These are phyloP conservation scores for Malaclemys terrapin DNA, from an alignment of 2,113 vertebrate species.

Conservation along the genomic window DNA sequence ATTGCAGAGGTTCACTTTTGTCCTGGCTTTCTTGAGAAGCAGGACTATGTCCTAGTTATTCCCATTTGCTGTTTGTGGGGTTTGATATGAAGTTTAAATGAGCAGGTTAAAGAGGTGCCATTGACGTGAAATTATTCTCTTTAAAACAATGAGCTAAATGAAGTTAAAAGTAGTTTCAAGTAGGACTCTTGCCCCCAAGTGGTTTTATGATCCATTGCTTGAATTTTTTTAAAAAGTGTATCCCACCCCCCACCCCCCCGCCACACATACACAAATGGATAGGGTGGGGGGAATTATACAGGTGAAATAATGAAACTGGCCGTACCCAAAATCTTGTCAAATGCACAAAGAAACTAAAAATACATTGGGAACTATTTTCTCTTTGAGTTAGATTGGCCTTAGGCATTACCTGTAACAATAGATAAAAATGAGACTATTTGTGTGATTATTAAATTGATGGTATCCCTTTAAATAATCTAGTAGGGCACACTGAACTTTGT, in stretches of 20 bases:
- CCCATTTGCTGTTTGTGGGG: not conserved
- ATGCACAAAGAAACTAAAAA: not conserved
- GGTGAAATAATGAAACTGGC: not conserved
- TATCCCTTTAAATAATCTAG: accelerated
- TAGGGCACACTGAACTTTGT: not conserved
- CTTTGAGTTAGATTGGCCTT: not conserved
- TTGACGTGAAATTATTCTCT: not conserved
- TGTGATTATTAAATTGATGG: not conserved
- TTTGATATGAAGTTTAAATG: not conserved
- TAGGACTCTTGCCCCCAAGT: not conserved
- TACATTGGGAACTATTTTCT: not conserved
- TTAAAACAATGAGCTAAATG: not conserved
- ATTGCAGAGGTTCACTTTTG: not conserved
- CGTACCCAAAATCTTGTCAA: not conserved
- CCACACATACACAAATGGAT: not conserved
- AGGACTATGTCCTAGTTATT: not conserved
- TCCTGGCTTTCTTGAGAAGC: not conserved
- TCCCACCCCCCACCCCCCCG: no score
- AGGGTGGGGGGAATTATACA: not conserved
- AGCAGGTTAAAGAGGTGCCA: accelerated
- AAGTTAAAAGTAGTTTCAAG: not conserved
- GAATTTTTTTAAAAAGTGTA: not conserved
- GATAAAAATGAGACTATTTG: not conserved
- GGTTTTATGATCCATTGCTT: not conserved
- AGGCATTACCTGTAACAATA: not conserved